phyloP scores from a whole-genome alignment of 2,113 vertebrate species.

The Sceloporus undulatus region DNA sequence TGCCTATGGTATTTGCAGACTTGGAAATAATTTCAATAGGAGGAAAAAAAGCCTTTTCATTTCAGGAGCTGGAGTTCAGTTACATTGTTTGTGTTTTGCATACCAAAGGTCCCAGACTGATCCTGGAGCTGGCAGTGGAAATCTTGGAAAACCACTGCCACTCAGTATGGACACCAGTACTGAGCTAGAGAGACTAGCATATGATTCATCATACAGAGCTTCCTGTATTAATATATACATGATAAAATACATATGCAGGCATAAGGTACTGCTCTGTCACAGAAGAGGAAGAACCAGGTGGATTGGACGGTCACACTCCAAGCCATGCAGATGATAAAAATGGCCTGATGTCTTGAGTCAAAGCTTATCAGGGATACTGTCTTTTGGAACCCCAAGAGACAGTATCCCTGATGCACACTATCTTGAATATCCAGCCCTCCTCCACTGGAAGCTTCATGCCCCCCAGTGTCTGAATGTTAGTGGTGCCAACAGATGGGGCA shows the following conservation, averaged over 20 bases:
- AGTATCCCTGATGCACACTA: background rate
- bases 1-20: background rate
- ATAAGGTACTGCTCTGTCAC: no score
- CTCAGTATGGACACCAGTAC: background rate
- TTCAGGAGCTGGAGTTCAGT: background rate
- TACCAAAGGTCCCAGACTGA: background rate
- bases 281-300: background rate
- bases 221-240: background rate
- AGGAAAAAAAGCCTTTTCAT: no score
- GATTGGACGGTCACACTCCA: background rate
- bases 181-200: background rate
- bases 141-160: background rate
- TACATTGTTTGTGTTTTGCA: background rate
- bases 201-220: background rate
- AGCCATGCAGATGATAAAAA: background rate
- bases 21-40: background rate
- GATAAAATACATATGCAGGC: no score
- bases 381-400: no score
- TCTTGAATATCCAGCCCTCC: no score
- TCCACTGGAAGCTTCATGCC: no score
- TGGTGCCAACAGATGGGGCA: background rate
- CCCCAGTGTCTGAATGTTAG: background rate
- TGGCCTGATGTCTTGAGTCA: background rate
- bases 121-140: background rate
- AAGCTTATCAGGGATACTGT: no score